phyloP scores from a whole-genome alignment of 1,140 invertebrate genomes.

The Leptinotarsa lineolata region DNA sequence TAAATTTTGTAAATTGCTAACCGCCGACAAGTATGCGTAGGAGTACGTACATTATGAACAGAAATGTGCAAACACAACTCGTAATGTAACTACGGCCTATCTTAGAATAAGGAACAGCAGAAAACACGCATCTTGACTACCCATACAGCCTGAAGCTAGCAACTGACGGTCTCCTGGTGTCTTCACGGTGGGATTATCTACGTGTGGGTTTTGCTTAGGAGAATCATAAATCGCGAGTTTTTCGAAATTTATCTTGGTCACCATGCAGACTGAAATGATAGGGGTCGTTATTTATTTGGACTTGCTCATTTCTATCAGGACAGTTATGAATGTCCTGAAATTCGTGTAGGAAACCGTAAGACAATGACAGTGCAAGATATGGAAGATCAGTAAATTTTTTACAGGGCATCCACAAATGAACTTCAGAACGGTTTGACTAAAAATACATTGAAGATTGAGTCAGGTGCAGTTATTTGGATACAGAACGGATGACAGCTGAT shows the following conservation, averaged over 20 bases:
- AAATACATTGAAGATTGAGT: too few relatives aligned
- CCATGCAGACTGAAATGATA: not conserved
- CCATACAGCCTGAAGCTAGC: not conserved
- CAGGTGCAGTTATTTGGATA: too few relatives aligned
- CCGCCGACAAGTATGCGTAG: not conserved
- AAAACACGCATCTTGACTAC: slow-evolving; percentile 1
- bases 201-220: not conserved
- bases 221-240: not conserved
- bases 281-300: not conserved
- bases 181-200: slow-evolving; percentile 1
- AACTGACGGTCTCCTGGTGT: not conserved
- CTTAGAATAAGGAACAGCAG: not conserved
- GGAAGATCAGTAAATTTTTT: too few relatives aligned
- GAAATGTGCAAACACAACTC: not conserved
- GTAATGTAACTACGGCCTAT: not conserved
- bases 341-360: too few relatives aligned
- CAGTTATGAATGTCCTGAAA: too few relatives aligned
- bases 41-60: not conserved
- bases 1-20: not conserved
- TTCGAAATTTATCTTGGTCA: not conserved
- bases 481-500: too few relatives aligned
- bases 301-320: too few relatives aligned
- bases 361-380: too few relatives aligned
- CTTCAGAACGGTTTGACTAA: too few relatives aligned
- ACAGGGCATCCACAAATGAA: too few relatives aligned